These are phyloP conservation scores for Drosophila punjabiensis DNA, from an alignment of 1,140 invertebrate species.

Conservation along the genomic window DNA sequence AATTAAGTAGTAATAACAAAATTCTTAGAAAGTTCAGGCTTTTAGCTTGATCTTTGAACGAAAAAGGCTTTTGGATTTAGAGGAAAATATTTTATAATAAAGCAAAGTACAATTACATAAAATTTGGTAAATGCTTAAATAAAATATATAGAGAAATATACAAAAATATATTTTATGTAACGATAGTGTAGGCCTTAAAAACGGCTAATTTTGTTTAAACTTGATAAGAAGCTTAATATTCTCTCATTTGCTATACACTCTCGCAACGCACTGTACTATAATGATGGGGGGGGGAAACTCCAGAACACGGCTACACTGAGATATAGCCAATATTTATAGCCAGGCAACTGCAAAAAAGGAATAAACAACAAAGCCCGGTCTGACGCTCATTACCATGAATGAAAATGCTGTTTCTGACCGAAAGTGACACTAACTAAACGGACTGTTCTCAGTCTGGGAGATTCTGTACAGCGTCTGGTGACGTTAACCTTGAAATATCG, in stretches of 20 bases:
- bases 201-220: too few relatives aligned
- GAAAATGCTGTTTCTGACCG: constrained; percentile 49
- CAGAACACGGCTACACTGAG: constrained; percentile 14
- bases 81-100: background rate
- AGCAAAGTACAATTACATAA: background rate
- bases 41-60: background rate
- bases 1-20: background rate
- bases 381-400: constrained; percentile 70
- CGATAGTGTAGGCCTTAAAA: too few relatives aligned
- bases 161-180: too few relatives aligned
- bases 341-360: constrained; percentile 9
- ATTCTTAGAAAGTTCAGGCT: background rate
- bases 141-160: background rate
- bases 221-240: background rate
- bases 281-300: background rate
- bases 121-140: background rate
- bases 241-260: background rate
- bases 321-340: constrained; percentile 4
- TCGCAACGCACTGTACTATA: background rate
- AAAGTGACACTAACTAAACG: constrained; percentile 39
- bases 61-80: background rate
- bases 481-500: constrained; percentile 40
- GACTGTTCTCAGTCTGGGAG: constrained; percentile 40
- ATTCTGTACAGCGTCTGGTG: constrained; percentile 16
- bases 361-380: constrained; percentile 14